Base-by-base conservation (phyloP, 2,113 vertebrate species). In the Eira barbara region DNA sequence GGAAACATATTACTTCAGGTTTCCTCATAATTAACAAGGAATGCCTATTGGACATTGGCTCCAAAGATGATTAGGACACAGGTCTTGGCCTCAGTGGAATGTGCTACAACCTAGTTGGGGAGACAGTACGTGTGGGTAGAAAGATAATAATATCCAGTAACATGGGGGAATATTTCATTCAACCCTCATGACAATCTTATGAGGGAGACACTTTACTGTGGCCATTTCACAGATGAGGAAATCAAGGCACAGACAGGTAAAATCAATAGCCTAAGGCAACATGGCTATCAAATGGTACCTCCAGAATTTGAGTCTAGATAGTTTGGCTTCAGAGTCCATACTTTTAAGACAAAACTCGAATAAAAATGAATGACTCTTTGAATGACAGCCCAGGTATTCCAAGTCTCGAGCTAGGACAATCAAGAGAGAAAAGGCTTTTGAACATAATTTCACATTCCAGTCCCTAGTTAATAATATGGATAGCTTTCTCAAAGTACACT, bases 151-250 rank as follows among this genome's bases (percentile, higher is more conserved):
- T 94, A 13, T 9, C 74, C 67, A 42, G 27, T n/a, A 71, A 17
- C 65, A 85, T 31, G 55, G 13, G 18, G 18, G 18, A 59, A 94
- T 65, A 55, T 79, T n/a, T 93, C 57, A 89, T 67, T 89, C 81
- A 94, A 91, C 63, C 2, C 20, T 69, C n/a, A 84, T 20, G 91
- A 81, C 9, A 74, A 45, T 81, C 7, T 42, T 76, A 17, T 49
- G 39, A 95, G n/a, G 71, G 31, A 93, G 47, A 6, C 23, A 52
- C 18, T 59, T 59, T 42, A 90, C 71, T 83, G 25, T 80, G 14
- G 20, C 27, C 34, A 91, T 87, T 96, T 76, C 85, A 88, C 45
- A 91, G 67, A 82, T 90, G 74, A 93, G 67, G 57, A 91, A 91
- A 79, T 94, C 27, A 87, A 97, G 52, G n/a, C 7, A 92, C 61